phyloP scores from a whole-genome alignment of 2,888 invertebrate genomes.

The Hyppa rectilinea region DNA sequence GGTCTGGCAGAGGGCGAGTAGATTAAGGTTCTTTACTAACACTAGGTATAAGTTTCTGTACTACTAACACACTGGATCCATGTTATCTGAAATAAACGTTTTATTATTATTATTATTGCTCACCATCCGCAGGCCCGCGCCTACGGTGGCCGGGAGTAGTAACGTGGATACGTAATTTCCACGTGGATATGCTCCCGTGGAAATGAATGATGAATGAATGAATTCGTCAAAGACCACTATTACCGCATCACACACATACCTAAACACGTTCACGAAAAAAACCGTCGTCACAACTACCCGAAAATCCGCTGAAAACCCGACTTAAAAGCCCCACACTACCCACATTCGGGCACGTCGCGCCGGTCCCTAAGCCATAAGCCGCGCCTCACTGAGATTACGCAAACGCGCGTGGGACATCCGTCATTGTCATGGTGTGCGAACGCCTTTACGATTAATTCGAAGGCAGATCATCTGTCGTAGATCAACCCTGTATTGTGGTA shows the following conservation, averaged over 20 bases:
- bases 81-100: too few species aligned
- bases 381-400: conserved; percentile 65
- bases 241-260: neutral
- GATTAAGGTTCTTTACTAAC: too few species aligned
- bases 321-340: conserved; percentile 52
- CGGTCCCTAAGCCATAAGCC: conserved; percentile 66
- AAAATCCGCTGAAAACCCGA: conserved; percentile 29
- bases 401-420: conserved; percentile 67
- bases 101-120: too few species aligned
- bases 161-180: too few species aligned
- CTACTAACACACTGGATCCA: too few species aligned
- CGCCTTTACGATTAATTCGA: conserved; percentile 69
- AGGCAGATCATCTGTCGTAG: conserved; percentile 66
- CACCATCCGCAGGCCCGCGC: too few species aligned
- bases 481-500: conserved; percentile 57
- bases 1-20: too few species aligned
- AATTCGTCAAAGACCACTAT: too few species aligned
- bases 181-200: too few species aligned
- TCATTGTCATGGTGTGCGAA: conserved; percentile 73
- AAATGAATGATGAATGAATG: too few species aligned
- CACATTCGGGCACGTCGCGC: conserved; percentile 48
- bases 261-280: neutral
- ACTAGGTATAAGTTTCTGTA: too few species aligned
- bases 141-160: too few species aligned
- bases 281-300: neutral